These are phyloP conservation scores for Coenobita brevimanus DNA, from an alignment of 1,140 invertebrate species.

Conservation along the genomic window DNA sequence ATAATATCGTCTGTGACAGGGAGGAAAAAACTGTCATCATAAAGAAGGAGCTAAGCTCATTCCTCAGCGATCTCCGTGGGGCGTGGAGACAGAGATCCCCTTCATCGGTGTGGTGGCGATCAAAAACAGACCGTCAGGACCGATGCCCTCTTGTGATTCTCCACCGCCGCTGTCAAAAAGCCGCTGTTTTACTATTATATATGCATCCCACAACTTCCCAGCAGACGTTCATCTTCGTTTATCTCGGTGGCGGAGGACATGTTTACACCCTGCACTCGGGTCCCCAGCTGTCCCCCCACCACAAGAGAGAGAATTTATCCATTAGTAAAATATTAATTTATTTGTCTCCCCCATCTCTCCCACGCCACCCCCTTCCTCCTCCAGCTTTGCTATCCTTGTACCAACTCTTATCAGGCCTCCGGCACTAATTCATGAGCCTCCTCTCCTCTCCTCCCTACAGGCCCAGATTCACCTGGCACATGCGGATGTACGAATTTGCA, in stretches of 20 bases:
- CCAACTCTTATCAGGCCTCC: too few relatives aligned
- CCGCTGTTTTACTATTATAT: conserved; percentile 11
- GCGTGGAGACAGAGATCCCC: conserved; percentile 30
- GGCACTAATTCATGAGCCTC: too few relatives aligned
- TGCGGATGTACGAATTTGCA: not conserved
- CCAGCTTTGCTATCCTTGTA: too few relatives aligned
- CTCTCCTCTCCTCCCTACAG: too few relatives aligned
- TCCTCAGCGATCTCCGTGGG: conserved; percentile 10
- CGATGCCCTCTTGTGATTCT: not conserved
- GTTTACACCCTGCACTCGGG: conserved; percentile 13
- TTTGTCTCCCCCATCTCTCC: not conserved
- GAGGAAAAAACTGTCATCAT: too few relatives aligned
- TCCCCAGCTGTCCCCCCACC: not conserved
- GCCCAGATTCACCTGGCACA: not conserved
- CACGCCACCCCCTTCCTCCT: too few relatives aligned
- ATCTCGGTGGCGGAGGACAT: conserved; percentile 1
- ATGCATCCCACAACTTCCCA: conserved; percentile 20
- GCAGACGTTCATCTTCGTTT: conserved; percentile 31
- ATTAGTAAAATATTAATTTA: not conserved
- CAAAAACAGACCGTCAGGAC: conserved; percentile 15
- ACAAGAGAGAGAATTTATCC: not conserved
- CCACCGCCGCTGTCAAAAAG: not conserved
- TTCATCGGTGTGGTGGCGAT: conserved; percentile 42
- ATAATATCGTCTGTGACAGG: too few relatives aligned
- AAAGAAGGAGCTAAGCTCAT: too few relatives aligned